These are phyloP conservation scores for Paramuricea clavata DNA, from an alignment of 92 coral and sea anemone species.

Conservation along the genomic window DNA sequence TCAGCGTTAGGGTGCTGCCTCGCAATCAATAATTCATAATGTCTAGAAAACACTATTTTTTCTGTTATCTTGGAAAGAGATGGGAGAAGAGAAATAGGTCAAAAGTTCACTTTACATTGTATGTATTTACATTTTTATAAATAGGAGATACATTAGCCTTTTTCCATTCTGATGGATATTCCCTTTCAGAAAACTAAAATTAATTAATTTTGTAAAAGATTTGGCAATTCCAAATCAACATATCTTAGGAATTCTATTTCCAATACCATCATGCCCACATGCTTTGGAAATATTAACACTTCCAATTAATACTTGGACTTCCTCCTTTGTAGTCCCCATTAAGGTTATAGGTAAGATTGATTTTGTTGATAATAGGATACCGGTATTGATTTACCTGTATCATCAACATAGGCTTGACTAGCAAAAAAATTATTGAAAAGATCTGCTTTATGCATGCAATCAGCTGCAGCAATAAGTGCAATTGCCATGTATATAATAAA, in stretches of 20 bases:
- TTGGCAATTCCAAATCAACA: neutral
- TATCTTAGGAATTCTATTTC: neutral
- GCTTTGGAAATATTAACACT: neutral
- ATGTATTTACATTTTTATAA: neutral
- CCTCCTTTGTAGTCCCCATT: too few relatives aligned
- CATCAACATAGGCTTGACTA: neutral
- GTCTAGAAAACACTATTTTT: too few relatives aligned
- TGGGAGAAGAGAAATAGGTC: neutral
- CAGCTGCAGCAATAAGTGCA: too few relatives aligned
- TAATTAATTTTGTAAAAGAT: slow-evolving; percentile 1
- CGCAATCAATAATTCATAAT: too few relatives aligned
- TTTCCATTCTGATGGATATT: neutral
- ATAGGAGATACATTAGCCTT: slow-evolving; percentile 1
- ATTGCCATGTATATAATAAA: too few relatives aligned
- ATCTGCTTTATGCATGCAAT: neutral
- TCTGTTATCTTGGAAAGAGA: neutral
- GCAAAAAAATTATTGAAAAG: neutral
- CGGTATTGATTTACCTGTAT: neutral
- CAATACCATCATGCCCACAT: slow-evolving; percentile 7
- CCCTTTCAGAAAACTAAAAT: neutral
- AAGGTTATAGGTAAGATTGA: neutral
- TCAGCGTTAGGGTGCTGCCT: too few relatives aligned
- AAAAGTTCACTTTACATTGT: neutral
- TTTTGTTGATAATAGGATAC: neutral
- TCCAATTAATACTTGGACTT: too few relatives aligned